Evolutionary conservation across 2,888 invertebrate species (phyloP).

Genomic region (Heteromurus nitidus): DNA sequence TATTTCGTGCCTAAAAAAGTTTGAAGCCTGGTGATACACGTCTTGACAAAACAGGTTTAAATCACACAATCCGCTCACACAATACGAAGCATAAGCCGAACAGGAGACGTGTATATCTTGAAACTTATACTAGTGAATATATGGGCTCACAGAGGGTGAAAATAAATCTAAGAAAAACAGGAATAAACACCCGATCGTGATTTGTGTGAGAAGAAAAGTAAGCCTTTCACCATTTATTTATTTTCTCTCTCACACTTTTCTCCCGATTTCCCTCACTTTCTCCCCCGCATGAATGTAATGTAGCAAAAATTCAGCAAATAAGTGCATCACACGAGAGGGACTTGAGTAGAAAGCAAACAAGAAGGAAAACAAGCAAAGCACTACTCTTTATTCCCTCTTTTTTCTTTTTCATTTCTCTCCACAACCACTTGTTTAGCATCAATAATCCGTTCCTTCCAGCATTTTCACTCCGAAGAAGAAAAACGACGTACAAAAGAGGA

Average conservation of each 20-base stretch:
- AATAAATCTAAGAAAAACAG: too few species aligned
- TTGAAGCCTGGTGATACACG: too few species aligned
- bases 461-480: background rate
- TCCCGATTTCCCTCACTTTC: background rate
- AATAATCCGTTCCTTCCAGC: conserved; percentile 15
- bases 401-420: background rate
- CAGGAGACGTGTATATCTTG: too few species aligned
- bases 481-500: conserved; percentile 32
- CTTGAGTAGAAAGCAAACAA: conserved; percentile 7
- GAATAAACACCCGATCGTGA: conserved; percentile 37
- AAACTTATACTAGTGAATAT: too few species aligned
- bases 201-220: conserved; percentile 53
- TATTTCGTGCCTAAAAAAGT: too few species aligned
- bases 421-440: conserved; percentile 5
- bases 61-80: too few species aligned
- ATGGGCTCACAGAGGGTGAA: too few species aligned
- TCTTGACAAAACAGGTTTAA: too few species aligned
- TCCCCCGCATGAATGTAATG: conserved; percentile 13
- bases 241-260: background rate
- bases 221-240: conserved; percentile 35
- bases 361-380: conserved; percentile 1
- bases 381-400: background rate
- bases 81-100: too few species aligned
- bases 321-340: background rate
- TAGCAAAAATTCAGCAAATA: background rate